phyloP scores from a whole-genome alignment of 1,140 invertebrate species.

The Drosophila ohnishii region DNA sequence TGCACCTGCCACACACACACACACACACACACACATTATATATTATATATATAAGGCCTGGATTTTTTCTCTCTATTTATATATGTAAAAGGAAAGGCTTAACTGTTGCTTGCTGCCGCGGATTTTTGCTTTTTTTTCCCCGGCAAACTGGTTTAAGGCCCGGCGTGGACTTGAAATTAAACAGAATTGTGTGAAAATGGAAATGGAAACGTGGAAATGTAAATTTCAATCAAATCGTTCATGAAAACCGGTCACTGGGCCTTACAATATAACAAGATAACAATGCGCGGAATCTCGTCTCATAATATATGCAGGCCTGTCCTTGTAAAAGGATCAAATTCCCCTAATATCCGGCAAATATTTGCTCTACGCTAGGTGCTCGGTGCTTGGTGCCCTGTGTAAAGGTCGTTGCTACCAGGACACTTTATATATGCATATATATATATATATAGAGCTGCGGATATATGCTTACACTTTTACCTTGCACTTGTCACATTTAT shows the following conservation, averaged over 20 bases:
- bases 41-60: conserved; percentile 4
- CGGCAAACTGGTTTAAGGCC: conserved; percentile 49
- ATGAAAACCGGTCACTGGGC: conserved; percentile 38
- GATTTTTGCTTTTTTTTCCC: not conserved
- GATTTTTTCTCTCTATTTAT: conserved; percentile 19
- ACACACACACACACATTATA: not conserved
- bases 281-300: conserved; percentile 5
- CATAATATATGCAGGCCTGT: conserved; percentile 8
- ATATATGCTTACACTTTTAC: conserved; percentile 66
- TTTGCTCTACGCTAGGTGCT: not conserved
- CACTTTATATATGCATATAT: conserved; percentile 6
- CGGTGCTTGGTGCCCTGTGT: not conserved
- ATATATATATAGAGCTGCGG: conserved; percentile 5
- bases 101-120: conserved; percentile 62
- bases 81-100: conserved; percentile 6
- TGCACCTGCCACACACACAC: conserved; percentile 47
- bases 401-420: conserved; percentile 55
- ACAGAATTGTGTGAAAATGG: conserved; percentile 7
- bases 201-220: conserved; percentile 20
- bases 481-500: conserved; percentile 71
- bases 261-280: conserved; percentile 17
- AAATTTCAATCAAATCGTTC: conserved; percentile 69
- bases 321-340: conserved; percentile 21
- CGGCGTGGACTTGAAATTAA: conserved; percentile 4
- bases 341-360: conserved; percentile 9